Percentiles rank a stretch among this genome's conserved stretches.
phyloP scores from a whole-genome alignment of 2,888 invertebrate species.

The Dynastes tityus region DNA sequence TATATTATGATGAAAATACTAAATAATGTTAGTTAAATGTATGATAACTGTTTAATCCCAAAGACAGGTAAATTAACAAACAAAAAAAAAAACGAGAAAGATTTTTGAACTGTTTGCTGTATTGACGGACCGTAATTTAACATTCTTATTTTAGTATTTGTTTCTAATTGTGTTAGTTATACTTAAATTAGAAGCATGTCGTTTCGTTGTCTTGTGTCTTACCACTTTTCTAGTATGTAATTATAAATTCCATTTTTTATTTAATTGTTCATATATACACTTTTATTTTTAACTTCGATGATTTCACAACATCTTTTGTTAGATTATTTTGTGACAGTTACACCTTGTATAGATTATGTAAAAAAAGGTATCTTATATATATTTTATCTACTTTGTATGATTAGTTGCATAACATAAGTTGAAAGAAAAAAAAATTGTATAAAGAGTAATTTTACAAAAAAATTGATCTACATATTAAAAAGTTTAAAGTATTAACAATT shows the following conservation, averaged over 20 bases:
- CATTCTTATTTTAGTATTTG: constrained; percentile 16
- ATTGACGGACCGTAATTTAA: too few species aligned
- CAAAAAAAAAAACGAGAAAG: neutral
- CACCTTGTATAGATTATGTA: constrained; percentile 34
- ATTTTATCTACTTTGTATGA: constrained; percentile 15
- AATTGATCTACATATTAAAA: constrained; percentile 30
- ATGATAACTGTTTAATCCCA: constrained; percentile 34
- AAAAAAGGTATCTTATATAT: neutral
- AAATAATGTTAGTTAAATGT: constrained; percentile 7
- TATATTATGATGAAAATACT: neutral
- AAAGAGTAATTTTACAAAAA: constrained; percentile 25
- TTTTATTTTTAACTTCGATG: constrained; percentile 7
- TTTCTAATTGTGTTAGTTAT: neutral
- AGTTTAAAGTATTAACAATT: constrained; percentile 4
- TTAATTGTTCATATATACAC: constrained; percentile 32
- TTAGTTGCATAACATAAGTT: neutral
- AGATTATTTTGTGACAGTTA: constrained; percentile 18
- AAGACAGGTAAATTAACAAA: constrained; percentile 28
- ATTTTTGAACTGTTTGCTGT: constrained; percentile 18
- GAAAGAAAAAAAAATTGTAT: neutral
- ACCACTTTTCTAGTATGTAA: neutral
- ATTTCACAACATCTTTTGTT: neutral
- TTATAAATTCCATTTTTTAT: neutral
- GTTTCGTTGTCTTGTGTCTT: constrained; percentile 10
- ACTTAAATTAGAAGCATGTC: constrained; percentile 26